Conservation (phyloP, 1,140 invertebrate genomes). For the Sarcophaga peregrina region DNA sequence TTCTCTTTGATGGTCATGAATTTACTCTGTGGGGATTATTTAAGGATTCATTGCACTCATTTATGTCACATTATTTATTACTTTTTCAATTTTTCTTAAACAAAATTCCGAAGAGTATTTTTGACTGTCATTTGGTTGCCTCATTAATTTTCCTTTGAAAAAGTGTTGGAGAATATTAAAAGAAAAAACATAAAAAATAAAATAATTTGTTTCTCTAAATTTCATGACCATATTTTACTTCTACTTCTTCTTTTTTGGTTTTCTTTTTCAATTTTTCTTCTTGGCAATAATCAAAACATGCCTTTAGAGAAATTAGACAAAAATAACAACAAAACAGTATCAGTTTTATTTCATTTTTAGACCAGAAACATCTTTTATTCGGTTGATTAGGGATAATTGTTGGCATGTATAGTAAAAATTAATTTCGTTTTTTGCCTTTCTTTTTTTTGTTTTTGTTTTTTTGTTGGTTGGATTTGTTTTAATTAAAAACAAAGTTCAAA, state of each 20-base stretch:
- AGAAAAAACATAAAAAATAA: not conserved
- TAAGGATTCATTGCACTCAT: constrained; percentile 18
- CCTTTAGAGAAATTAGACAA: not conserved
- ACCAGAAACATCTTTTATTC: not conserved
- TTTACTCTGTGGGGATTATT: constrained; percentile 13
- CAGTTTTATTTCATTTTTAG: not conserved
- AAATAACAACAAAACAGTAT: no score
- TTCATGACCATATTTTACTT: not conserved
- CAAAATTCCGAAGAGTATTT: no score
- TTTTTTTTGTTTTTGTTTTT: no score
- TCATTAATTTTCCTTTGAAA: not conserved
- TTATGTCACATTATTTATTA: not conserved
- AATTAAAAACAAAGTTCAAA: no score
- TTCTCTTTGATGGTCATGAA: not conserved
- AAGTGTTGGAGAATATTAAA: not conserved
- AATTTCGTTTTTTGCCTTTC: no score
- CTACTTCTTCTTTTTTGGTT: not conserved
- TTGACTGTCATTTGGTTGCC: not conserved
- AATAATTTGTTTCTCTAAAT: not conserved
- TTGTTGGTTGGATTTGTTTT: no score
- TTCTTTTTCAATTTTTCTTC: no score
- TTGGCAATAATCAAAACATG: not conserved
- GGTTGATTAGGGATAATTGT: not conserved
- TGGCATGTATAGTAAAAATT: not conserved
- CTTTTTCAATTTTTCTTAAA: not conserved